A percentile compares a stretch with the other conserved stretches of the same genome.
Evolutionary conservation across 1,140 invertebrate species (phyloP).

Genomic region (Drosophila bocki): DNA sequence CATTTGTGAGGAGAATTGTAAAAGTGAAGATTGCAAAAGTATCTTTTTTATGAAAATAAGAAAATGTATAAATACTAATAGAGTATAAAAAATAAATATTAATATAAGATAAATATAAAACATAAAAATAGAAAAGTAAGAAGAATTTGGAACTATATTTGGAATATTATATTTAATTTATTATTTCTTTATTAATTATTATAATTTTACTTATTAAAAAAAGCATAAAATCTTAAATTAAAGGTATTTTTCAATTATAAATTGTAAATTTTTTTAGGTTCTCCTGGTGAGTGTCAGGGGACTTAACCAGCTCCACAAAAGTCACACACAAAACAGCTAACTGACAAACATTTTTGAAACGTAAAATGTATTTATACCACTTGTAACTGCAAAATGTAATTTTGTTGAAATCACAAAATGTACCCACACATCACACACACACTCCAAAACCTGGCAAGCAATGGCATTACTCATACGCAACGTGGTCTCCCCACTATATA

Average conservation of each 20-base stretch:
- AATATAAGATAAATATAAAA: no score
- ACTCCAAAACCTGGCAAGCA: slow-evolving; percentile 8
- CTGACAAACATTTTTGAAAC: slow-evolving; percentile 53
- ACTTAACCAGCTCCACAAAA: slow-evolving; percentile 26
- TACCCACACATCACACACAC: neutral
- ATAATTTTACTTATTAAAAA: neutral
- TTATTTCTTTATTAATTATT: neutral
- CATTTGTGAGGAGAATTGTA: neutral
- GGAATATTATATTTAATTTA: neutral
- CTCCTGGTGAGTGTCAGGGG: neutral
- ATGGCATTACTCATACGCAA: slow-evolving; percentile 55
- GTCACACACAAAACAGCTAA: slow-evolving; percentile 3
- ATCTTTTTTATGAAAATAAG: no score
- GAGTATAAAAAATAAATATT: no score
- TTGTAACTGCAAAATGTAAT: slow-evolving; percentile 67
- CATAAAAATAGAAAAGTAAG: neutral
- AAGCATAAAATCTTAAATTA: neutral
- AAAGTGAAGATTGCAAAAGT: neutral
- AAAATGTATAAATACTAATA: no score
- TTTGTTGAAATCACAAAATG: slow-evolving; percentile 57
- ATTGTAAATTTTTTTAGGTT: neutral
- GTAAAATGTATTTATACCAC: slow-evolving; percentile 58
- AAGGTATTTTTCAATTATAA: no score
- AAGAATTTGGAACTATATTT: neutral
- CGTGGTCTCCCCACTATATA: slow-evolving; percentile 20